These are phyloP conservation scores for Onychorhynchus coronatus DNA, from an alignment of 2,113 vertebrate species.

Conservation along the genomic window DNA sequence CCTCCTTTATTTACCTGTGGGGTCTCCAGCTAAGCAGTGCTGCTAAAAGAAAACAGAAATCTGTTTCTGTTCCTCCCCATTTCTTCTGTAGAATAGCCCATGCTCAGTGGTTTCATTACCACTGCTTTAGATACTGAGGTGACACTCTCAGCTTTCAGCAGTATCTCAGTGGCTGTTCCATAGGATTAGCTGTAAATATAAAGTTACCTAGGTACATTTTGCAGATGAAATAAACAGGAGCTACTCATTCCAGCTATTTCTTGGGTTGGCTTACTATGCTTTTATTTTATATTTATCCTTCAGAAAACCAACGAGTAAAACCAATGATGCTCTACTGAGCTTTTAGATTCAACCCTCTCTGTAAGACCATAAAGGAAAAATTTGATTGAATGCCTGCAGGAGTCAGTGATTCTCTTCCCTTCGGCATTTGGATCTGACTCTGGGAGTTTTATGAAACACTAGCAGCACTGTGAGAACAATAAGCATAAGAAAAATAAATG, in stretches of 20 bases:
- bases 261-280: neutral
- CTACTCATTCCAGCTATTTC: neutral
- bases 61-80: neutral
- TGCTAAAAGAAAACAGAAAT: neutral
- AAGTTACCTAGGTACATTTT: neutral
- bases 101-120: neutral
- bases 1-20: neutral
- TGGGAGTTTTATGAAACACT: neutral
- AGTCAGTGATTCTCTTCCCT: neutral
- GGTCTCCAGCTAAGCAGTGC: neutral
- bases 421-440: neutral
- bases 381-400: neutral
- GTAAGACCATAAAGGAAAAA: neutral
- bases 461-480: neutral
- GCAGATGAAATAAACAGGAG: neutral
- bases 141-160: neutral
- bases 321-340: accelerated
- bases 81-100: neutral
- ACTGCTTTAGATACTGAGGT: neutral
- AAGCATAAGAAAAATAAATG: neutral
- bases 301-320: neutral
- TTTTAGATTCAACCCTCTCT: neutral
- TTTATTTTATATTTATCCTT: neutral
- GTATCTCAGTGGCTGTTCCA: neutral
- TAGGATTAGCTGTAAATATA: neutral